Percentiles rank a stretch among this genome's conserved stretches.
phyloP scores from a whole-genome alignment of 2,113 vertebrate genomes.

The Silurus meridionalis region DNA sequence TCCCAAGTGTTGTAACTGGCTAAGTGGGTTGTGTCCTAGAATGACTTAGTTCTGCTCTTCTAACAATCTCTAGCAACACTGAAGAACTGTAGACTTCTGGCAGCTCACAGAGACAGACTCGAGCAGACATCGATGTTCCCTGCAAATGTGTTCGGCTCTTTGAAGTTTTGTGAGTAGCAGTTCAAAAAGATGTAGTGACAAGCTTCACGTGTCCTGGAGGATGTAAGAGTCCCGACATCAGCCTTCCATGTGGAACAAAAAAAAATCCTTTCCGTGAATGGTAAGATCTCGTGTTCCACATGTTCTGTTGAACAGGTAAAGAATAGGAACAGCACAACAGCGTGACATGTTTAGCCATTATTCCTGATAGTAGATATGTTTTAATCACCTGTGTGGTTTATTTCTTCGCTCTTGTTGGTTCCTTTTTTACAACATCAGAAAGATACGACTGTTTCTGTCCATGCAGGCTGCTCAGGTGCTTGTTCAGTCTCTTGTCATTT shows the following conservation, averaged over 20 bases:
- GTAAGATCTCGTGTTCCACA: background rate
- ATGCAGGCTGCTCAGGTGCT: too few species aligned
- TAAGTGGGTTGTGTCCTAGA: slow-evolving; percentile 12
- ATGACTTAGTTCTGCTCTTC: background rate
- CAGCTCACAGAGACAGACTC: background rate
- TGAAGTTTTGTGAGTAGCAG: slow-evolving; percentile 14
- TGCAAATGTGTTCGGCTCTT: slow-evolving; percentile 10
- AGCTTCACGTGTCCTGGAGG: background rate
- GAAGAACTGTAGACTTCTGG: background rate
- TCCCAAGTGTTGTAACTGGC: slow-evolving; percentile 5
- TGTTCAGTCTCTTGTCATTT: too few species aligned
- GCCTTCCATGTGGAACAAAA: background rate
- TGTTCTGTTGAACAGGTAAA: too few species aligned
- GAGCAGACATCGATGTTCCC: background rate
- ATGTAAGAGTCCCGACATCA: background rate
- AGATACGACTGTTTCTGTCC: too few species aligned
- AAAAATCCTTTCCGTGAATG: background rate
- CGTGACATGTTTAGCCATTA: background rate
- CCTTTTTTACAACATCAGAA: too few species aligned
- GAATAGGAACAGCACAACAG: too few species aligned
- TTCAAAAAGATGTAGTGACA: slow-evolving; percentile 25
- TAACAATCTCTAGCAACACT: background rate
- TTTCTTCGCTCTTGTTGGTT: too few species aligned
- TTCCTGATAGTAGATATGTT: background rate
- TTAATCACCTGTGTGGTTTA: background rate